Evolutionary conservation across 2,888 invertebrate species (phyloP).

Genomic region (Calliphora vomitoria): DNA sequence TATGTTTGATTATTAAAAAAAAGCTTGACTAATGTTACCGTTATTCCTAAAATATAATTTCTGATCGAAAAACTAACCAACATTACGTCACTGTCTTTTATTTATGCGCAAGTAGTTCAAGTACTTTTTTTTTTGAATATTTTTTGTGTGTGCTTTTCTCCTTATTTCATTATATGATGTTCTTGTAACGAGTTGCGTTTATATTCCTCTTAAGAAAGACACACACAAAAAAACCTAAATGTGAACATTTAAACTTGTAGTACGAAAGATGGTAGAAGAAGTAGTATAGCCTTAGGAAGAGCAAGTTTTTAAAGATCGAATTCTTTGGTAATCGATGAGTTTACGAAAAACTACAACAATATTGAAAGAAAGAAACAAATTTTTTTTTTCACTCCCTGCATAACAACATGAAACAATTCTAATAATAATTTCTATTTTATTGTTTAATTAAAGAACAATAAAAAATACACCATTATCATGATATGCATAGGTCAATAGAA

Average conservation of each 20-base stretch:
- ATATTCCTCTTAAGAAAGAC: conserved; percentile 35
- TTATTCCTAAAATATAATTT: too few species aligned
- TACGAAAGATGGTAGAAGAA: conserved; percentile 44
- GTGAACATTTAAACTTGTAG: conserved; percentile 46
- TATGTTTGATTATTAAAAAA: too few species aligned
- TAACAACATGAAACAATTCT: conserved; percentile 50
- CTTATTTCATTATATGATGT: conserved; percentile 59
- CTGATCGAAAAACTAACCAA: too few species aligned
- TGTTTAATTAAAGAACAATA: conserved; percentile 67
- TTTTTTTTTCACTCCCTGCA: neutral
- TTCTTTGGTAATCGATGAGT: conserved; percentile 67
- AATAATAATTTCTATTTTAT: conserved; percentile 63
- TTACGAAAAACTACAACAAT: conserved; percentile 70
- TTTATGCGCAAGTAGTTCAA: conserved; percentile 64
- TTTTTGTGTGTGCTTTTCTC: conserved; percentile 48
- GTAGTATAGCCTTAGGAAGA: conserved; percentile 75
- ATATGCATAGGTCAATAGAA: conserved; percentile 55
- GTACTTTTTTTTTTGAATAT: conserved; percentile 32
- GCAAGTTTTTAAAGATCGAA: conserved; percentile 75
- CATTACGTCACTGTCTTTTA: conserved; percentile 52
- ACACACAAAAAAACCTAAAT: conserved; percentile 46
- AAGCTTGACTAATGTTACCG: too few species aligned
- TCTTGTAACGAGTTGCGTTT: conserved; percentile 69
- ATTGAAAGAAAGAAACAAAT: conserved; percentile 29
- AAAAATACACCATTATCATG: conserved; percentile 58